Evolutionary conservation across 1,140 invertebrate genomes (phyloP), one percentile per base, ranked within the genome.

Genomic region (Hypothenemus hampei): DNA sequence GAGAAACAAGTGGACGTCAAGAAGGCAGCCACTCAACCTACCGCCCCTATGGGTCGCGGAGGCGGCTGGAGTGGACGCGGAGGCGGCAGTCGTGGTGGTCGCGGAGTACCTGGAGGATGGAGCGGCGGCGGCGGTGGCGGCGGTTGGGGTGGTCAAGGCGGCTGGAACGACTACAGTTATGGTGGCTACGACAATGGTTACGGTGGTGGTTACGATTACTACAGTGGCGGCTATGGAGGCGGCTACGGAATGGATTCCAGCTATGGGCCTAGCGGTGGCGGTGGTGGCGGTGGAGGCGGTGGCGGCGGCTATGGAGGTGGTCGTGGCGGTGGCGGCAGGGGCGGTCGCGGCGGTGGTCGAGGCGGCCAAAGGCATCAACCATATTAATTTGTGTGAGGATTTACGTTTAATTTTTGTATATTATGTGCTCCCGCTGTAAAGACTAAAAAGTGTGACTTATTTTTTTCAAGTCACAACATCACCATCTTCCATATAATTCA

Each of bases 1-100:
- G 89, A 86, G 55, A 92, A 93, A 74, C 89, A 93, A 78, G 86
- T 86, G 60, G 91, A 94, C 72, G 89, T 95, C 0, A 94, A 94
- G 73, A 87, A 92, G 67, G 91, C 91, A 23, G 54, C 54, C 3
- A 57, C 54, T 21, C 54, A 57, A 44, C 54, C 54, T 7, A 57
- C 49, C 37, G 50, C 49, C 46, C 49, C 50, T 45, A 49, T 57
- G 45, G 46, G 45, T 7, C 6, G 54, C 4, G 15, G 54, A 90
- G 90, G 45, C 86, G 88, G 3, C 89, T 89, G 77, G 19, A 78
- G 81, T 2, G 77, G 81, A 10, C 18, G 51, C 7, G 21, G 54
- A 7, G 24, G 54, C 13, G 84, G 86, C 61, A 80, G 80, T 3
- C 78, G 85, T 44, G 84, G 85, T 23, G 78, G 85, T 43, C 83